phyloP scores from a whole-genome alignment of 2,888 invertebrate species.

The Strigamia maritima region DNA sequence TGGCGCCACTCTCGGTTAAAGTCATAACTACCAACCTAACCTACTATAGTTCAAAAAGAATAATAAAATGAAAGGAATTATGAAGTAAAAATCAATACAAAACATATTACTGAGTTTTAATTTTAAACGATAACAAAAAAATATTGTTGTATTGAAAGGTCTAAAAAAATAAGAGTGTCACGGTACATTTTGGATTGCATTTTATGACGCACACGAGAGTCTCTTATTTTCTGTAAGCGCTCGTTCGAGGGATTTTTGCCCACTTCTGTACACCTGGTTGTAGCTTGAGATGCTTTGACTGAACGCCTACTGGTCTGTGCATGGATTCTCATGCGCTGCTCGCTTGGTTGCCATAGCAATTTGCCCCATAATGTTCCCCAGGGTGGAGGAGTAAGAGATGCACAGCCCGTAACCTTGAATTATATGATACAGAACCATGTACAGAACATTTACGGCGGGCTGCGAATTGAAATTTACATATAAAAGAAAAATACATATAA shows the following conservation, averaged over 20 bases:
- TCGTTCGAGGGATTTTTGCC: not conserved
- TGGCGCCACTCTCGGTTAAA: too few relatives aligned
- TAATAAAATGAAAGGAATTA: too few relatives aligned
- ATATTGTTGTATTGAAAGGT: not conserved
- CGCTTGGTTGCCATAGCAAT: not conserved
- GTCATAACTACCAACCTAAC: too few relatives aligned
- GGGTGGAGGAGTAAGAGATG: not conserved
- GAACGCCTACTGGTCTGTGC: conserved; percentile 4
- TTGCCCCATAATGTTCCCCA: not conserved
- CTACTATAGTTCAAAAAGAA: too few relatives aligned
- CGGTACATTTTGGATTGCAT: not conserved
- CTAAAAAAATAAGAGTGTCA: not conserved
- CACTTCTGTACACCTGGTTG: not conserved
- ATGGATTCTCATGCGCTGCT: not conserved
- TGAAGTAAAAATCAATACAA: too few relatives aligned
- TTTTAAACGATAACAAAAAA: too few relatives aligned
- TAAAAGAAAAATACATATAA: not conserved
- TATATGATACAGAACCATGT: not conserved
- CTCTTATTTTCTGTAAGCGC: not conserved
- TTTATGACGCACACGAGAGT: not conserved
- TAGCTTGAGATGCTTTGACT: not conserved
- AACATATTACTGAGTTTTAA: too few relatives aligned
- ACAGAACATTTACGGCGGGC: not conserved
- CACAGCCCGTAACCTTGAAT: conserved; percentile 4
- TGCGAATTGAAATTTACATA: not conserved